Base-by-base conservation (phyloP, 1,140 invertebrate species). In the Penaeus chinensis region DNA sequence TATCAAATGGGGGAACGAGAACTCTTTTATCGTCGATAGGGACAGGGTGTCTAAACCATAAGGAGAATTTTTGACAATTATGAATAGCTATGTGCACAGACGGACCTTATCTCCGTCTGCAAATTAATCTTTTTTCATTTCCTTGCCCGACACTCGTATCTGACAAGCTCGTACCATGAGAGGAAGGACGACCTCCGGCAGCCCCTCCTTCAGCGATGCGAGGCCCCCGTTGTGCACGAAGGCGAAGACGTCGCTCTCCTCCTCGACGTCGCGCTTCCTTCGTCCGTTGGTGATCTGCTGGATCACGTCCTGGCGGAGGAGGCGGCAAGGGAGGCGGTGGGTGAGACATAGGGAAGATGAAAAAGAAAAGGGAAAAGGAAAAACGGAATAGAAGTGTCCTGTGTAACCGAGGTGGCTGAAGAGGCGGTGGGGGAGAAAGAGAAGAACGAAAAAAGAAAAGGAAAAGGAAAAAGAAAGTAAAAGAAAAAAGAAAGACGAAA, bases 221-320 rank as follows among this genome's bases (percentile, higher is more conserved):
- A 87, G 71, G 42, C 85, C 85, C 20, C 85, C 85, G 81, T 87
- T 87, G 65, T 74, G 18, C 1, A 87, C 69, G 80, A 87, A 87
- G 85, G 27, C 60, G 37, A 83, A 82, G 11, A 81, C 42, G 65
- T 81, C 78, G 5, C 81, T 63, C 54, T 86, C 62, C 11, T 77
- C 71, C n/a, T 16, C 83, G 13, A 71, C 81, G 24, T 82, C 80
- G 8, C 85, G 66, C 60, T 77, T 87, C 32, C 61, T 82, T n/a
- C 32, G 54, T 54, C 16, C 8, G n/a, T 54, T 24, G 63, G 80
- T 82, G 71, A 87, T 83, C 61, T 87, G 85, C 69, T 87, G 85
- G 32, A 87, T 81, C 11, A 87, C 81, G 61, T 87, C 85, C 85
- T 87, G 27, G 10, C 3, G 77, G 77, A 22, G 4, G 65, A 37